Evolutionary conservation across 2,888 invertebrate genomes (phyloP).

Genomic region (Kuschelorhynchus macadamiae): DNA sequence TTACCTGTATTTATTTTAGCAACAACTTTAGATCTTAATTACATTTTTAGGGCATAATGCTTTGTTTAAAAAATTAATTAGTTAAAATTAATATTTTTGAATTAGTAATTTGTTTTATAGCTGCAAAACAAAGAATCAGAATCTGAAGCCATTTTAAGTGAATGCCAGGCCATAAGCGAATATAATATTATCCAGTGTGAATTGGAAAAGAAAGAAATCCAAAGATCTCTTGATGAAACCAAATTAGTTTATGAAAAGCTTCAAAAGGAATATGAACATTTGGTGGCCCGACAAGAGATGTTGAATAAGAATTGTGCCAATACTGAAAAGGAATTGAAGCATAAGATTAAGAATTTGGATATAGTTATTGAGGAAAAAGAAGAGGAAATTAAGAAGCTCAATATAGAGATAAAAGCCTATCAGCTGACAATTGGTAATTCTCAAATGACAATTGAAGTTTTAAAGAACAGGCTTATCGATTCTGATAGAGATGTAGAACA

Average conservation of each 20-base stretch:
- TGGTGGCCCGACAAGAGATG: constrained; percentile 7
- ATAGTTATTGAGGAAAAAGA: constrained; percentile 59
- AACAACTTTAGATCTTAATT: no score
- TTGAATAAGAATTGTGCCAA: neutral
- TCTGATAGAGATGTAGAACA: constrained; percentile 75
- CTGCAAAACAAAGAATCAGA: constrained; percentile 66
- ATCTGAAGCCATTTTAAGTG: constrained; percentile 70
- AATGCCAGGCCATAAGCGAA: constrained; percentile 72
- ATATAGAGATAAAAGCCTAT: constrained; percentile 72
- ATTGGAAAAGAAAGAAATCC: constrained; percentile 70
- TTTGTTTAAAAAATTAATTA: neutral
- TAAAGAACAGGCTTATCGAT: constrained; percentile 72
- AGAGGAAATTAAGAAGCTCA: constrained; percentile 68
- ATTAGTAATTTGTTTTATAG: constrained; percentile 8
- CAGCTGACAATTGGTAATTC: constrained; percentile 74
- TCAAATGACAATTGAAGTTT: constrained; percentile 73
- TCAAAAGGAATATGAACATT: constrained; percentile 48
- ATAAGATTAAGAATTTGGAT: constrained; percentile 44
- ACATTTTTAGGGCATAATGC: no score
- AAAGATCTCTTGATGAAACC: constrained; percentile 60
- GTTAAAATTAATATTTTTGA: neutral
- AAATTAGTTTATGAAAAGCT: constrained; percentile 51
- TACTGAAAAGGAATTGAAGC: constrained; percentile 52
- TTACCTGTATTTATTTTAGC: neutral
- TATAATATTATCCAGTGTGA: constrained; percentile 72